Conservation (phyloP, 1,140 invertebrate species). For the Drosophila nasuta region DNA sequence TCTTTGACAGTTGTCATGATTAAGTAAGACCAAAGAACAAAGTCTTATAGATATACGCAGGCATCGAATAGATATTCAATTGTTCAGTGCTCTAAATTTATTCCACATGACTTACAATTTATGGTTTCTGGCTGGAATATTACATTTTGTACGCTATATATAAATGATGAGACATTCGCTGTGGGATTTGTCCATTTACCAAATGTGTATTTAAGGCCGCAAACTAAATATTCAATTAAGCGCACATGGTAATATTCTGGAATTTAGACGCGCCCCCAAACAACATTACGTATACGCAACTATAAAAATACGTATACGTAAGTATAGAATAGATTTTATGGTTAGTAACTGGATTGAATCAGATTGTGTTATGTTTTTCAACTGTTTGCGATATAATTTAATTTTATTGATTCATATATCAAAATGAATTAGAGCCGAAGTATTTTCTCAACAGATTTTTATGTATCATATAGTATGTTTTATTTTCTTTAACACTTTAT, state of each 20-base stretch:
- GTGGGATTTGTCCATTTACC: constrained; percentile 7
- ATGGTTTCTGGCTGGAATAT: neutral
- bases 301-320: constrained; percentile 30
- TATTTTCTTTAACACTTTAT: constrained; percentile 11
- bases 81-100: neutral
- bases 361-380: constrained; percentile 28
- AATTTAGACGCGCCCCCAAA: constrained; percentile 32
- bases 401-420: constrained; percentile 66
- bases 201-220: constrained; percentile 4
- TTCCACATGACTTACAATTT: constrained; percentile 1
- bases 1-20: constrained; percentile 12
- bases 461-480: neutral
- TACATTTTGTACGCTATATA: neutral
- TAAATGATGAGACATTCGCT: constrained; percentile 23
- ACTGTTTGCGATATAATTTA: constrained; percentile 27
- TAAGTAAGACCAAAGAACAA: neutral
- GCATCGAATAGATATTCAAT: neutral
- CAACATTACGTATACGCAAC: neutral
- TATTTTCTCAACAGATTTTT: constrained; percentile 46
- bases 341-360: constrained; percentile 12
- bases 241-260: constrained; percentile 26
- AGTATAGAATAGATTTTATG: constrained; percentile 42
- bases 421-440: constrained; percentile 58
- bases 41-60: neutral
- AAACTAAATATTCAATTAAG: constrained; percentile 17